Evolutionary conservation across 1,140 invertebrate genomes (phyloP).

Genomic region (Phenacoccus solenopsis): DNA sequence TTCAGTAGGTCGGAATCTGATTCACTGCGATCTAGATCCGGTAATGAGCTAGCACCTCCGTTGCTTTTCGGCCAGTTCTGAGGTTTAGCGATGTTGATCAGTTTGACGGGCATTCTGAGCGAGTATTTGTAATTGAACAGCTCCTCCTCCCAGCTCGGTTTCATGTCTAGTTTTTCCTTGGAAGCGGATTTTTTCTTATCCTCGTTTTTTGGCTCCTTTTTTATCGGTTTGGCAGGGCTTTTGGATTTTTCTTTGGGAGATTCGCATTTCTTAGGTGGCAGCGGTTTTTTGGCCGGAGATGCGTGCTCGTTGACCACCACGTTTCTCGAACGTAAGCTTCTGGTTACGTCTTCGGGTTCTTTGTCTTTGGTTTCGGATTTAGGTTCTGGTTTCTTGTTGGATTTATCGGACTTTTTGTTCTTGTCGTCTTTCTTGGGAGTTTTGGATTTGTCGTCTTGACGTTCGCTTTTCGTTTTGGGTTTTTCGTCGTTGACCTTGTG

Average conservation of each 20-base stretch:
- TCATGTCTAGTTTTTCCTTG: constrained; percentile 36
- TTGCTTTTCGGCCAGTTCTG: constrained; percentile 27
- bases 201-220: constrained; percentile 8
- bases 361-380: neutral
- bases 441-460: too few relatives aligned
- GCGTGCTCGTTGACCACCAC: neutral
- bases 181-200: constrained; percentile 7
- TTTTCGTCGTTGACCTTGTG: too few relatives aligned
- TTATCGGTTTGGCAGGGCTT: neutral
- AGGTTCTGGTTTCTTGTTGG: neutral
- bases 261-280: neutral
- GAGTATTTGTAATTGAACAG: constrained; percentile 66
- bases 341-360: neutral
- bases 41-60: constrained; percentile 51
- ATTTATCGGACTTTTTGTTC: neutral
- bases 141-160: constrained; percentile 66
- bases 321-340: neutral
- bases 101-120: constrained; percentile 56
- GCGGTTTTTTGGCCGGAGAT: neutral
- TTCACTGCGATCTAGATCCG: constrained; percentile 46
- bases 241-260: neutral
- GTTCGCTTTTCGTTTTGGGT: too few relatives aligned
- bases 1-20: constrained; percentile 41
- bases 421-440: neutral
- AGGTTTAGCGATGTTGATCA: constrained; percentile 53